Conservation (phyloP, 2,888 invertebrate species). For the Drymonia ruficornis region DNA sequence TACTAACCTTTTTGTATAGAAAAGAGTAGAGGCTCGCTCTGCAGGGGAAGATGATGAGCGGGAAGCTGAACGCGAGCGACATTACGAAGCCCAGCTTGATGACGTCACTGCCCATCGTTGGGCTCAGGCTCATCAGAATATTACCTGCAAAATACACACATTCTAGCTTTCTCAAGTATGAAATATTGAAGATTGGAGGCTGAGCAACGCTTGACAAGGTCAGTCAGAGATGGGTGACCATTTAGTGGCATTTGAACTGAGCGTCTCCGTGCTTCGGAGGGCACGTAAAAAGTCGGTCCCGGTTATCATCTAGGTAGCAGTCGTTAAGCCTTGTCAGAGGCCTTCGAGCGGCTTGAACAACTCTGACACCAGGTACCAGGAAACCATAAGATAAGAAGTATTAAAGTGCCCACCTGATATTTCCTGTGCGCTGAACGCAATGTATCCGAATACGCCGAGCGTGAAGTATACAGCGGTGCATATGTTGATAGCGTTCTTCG, state of each 20-base stretch:
- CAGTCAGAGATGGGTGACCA: too few relatives aligned
- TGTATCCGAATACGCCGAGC: conserved; percentile 96
- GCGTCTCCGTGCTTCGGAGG: too few relatives aligned
- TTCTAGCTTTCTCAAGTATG: too few relatives aligned
- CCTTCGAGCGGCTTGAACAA: too few relatives aligned
- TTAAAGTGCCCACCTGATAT: conserved; percentile 86
- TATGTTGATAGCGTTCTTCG: conserved; percentile 95
- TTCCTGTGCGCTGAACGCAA: conserved; percentile 92
- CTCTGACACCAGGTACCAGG: too few relatives aligned
- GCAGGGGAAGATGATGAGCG: conserved; percentile 98
- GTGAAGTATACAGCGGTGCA: conserved; percentile 96
- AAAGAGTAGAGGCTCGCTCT: conserved; percentile 96
- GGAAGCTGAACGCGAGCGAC: conserved; percentile 98
- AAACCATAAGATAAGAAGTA: too few relatives aligned
- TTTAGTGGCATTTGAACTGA: too few relatives aligned
- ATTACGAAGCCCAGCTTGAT: conserved; percentile 98
- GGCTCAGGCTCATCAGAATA: conserved; percentile 93
- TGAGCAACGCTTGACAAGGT: too few relatives aligned
- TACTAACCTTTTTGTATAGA: conserved; percentile 90
- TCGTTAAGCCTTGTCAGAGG: too few relatives aligned
- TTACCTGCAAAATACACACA: conserved; percentile 87
- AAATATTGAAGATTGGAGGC: too few relatives aligned
- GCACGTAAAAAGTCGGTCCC: too few relatives aligned
- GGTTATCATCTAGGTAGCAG: too few relatives aligned
- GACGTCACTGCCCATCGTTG: conserved; percentile 92